These are phyloP conservation scores for Eupithecia dodoneata DNA, from an alignment of 2,888 invertebrate species.

Conservation along the genomic window DNA sequence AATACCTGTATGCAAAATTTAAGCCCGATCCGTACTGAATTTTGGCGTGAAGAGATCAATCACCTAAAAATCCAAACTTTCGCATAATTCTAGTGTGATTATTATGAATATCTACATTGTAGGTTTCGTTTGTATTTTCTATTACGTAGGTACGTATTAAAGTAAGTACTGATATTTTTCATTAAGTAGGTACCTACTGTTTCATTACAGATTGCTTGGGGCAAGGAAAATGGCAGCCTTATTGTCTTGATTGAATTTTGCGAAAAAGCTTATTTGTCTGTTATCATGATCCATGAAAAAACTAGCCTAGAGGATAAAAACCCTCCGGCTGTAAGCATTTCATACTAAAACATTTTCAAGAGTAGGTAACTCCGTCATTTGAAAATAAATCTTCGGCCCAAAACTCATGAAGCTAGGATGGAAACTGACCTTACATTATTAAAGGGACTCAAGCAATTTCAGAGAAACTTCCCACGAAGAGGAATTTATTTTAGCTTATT, in stretches of 20 bases:
- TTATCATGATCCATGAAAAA: slow-evolving; percentile 10
- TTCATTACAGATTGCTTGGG: background rate
- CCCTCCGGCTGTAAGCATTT: slow-evolving; percentile 2
- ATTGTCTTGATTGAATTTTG: slow-evolving; percentile 1
- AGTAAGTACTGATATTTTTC: background rate
- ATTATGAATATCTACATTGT: background rate
- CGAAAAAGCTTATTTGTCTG: slow-evolving; percentile 10
- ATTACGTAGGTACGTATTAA: background rate
- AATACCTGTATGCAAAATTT: no score
- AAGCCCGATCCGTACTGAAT: no score
- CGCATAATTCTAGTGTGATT: background rate
- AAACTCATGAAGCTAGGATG: slow-evolving; percentile 33
- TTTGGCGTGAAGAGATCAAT: no score
- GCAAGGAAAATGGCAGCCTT: slow-evolving; percentile 1
- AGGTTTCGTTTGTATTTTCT: background rate
- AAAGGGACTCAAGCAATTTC: slow-evolving; percentile 35
- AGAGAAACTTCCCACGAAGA: slow-evolving; percentile 24
- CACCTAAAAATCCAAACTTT: no score
- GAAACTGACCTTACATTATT: slow-evolving; percentile 37
- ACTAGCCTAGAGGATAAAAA: slow-evolving; percentile 3
- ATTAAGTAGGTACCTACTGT: background rate
- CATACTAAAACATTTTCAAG: slow-evolving; percentile 25
- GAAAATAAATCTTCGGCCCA: slow-evolving; percentile 31
- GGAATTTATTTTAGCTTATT: slow-evolving; percentile 36
- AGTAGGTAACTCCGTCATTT: slow-evolving; percentile 20